These are phyloP conservation scores for Lacerta agilis DNA, from an alignment of 2,797 vertebrate genomes.

Conservation along the genomic window DNA sequence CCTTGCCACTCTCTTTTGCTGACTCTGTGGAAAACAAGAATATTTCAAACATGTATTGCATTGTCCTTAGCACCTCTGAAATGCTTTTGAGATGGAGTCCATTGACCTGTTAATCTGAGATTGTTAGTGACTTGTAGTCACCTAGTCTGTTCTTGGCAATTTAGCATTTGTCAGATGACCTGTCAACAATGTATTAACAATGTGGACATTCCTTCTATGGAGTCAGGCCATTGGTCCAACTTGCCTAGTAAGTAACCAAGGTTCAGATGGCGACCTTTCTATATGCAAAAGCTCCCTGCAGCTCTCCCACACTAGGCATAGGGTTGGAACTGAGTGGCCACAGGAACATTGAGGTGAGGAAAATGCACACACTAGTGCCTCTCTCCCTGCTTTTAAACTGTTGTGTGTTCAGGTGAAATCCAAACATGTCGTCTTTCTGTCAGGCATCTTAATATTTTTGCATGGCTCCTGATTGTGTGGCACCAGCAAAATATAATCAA, in stretches of 20 bases:
- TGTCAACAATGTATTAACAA: not conserved
- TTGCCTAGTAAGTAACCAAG: not conserved
- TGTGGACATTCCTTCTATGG: not conserved
- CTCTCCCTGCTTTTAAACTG: too few relatives aligned
- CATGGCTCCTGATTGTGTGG: too few relatives aligned
- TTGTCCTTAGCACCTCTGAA: not conserved
- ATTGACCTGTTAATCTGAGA: not conserved
- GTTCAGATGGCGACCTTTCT: too few relatives aligned
- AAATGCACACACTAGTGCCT: too few relatives aligned
- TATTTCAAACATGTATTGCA: not conserved
- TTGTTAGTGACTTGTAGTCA: not conserved
- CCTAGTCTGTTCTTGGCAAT: not conserved
- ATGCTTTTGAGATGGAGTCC: not conserved
- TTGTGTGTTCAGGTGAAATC: too few relatives aligned
- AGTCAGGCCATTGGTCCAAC: not conserved
- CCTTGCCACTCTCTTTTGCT: constrained; percentile 54
- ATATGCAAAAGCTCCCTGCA: too few relatives aligned
- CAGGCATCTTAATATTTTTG: too few relatives aligned
- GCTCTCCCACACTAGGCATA: too few relatives aligned
- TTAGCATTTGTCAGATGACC: not conserved
- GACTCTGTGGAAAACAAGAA: constrained; percentile 45
- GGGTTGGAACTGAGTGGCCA: too few relatives aligned
- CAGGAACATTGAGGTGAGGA: too few relatives aligned
- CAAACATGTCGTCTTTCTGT: too few relatives aligned
- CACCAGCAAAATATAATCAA: too few relatives aligned